Evolutionary conservation across 2,113 vertebrate genomes (phyloP), one percentile per base, ranked within the genome.

Genomic region (Silurus glanis): DNA sequence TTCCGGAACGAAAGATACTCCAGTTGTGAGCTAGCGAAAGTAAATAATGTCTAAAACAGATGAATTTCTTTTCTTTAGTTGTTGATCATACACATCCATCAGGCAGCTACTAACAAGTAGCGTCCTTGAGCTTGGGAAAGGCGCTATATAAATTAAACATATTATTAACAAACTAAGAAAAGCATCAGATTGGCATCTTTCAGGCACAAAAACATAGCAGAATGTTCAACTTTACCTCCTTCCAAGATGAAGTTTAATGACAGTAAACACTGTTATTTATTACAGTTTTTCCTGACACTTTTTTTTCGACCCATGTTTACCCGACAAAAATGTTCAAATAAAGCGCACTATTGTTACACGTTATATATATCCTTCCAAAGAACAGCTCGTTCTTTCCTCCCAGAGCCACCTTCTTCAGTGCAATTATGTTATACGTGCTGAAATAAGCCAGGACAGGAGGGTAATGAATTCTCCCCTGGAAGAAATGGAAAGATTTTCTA

Each of bases 371-470:
- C 25, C 53, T 83, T 49, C 53, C 82, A 17, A 86, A 79, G 87
- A 90, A 86, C 56, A 62, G 83, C 64, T 85, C 80, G 81, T 82
- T 83, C 84, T 76, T 62, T 74, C 55, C 86, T 81, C 66, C 86
- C 75, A 10, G 55, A 82, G 51, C 82, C 62, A 47, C 67, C 85
- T 85, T 66, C 75, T 79, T 84, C 78, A 51, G 80, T 47, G 69
- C 84, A 86, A 90, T 90, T 89, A 90, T 90, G 88, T 89, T 84
- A 84, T 87, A 86, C 78, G 76, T 86, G 55, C 79, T n/a, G 61
- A 90, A 90, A 90, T 90, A 85, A 90, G 86, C 88, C 83, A 66
- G 84, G 89, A 90, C 88, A 87, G 88, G 62, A 71, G 67, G 80
- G 86, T 89, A 90, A 90, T 90, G 88, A 90, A 89, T 89, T 87